phyloP scores from a whole-genome alignment of 1,140 invertebrate genomes.

The Drosophila hydei region DNA sequence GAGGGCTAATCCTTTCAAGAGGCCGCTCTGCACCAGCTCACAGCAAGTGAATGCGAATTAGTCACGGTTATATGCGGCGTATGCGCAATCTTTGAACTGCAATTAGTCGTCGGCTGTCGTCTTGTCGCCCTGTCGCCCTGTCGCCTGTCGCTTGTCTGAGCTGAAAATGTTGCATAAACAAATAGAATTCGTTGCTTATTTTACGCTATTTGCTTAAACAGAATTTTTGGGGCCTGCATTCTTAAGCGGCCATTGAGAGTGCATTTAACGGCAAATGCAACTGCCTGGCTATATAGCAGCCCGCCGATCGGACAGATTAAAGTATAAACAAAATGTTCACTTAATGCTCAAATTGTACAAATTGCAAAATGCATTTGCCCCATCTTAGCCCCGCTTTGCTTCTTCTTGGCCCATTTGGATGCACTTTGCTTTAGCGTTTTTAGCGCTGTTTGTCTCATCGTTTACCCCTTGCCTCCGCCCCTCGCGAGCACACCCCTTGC shows the following conservation, averaged over 20 bases:
- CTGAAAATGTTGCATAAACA: conserved; percentile 30
- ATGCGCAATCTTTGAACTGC: conserved; percentile 72
- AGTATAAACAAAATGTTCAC: conserved; percentile 81
- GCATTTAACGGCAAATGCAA: conserved; percentile 67
- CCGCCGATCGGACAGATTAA: conserved; percentile 59
- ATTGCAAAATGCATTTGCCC: conserved; percentile 58
- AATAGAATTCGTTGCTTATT: conserved; percentile 19
- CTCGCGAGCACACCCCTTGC: neutral
- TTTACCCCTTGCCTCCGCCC: conserved; percentile 16
- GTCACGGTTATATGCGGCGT: conserved; percentile 58
- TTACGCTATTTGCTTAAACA: conserved; percentile 71
- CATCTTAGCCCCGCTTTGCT: neutral
- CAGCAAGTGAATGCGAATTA: conserved; percentile 53
- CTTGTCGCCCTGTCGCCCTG: neutral
- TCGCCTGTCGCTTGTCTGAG: neutral
- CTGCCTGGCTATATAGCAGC: conserved; percentile 11
- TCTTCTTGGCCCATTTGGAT: conserved; percentile 72
- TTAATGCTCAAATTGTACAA: conserved; percentile 53
- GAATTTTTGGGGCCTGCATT: conserved; percentile 56
- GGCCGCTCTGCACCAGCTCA: conserved; percentile 28
- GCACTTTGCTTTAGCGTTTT: conserved; percentile 68
- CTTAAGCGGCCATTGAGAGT: conserved; percentile 75
- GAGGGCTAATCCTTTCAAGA: conserved; percentile 64
- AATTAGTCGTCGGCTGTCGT: conserved; percentile 54
- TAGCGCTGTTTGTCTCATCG: conserved; percentile 48